phyloP scores from a whole-genome alignment of 2,888 invertebrate genomes.

The Achlya flavicornis region DNA sequence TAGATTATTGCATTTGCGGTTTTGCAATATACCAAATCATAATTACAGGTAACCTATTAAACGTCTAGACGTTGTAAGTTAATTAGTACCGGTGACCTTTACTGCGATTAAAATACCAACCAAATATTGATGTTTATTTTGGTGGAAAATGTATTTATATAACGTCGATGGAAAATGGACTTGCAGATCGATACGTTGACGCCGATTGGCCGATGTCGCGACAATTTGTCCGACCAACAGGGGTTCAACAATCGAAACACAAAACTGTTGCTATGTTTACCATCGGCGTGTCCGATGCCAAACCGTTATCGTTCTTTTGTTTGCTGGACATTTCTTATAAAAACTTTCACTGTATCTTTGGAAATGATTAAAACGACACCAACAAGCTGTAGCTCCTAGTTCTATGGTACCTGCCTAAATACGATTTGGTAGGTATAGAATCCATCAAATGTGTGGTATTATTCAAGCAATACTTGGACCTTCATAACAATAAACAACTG shows the following conservation, averaged over 20 bases:
- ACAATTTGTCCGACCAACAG: slow-evolving; percentile 43
- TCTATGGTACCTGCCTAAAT: too few relatives aligned
- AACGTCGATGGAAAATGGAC: slow-evolving; percentile 51
- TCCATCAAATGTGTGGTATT: too few relatives aligned
- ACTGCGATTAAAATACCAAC: slow-evolving; percentile 24
- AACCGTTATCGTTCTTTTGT: slow-evolving; percentile 14
- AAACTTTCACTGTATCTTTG: background rate
- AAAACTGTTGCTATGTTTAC: slow-evolving; percentile 55
- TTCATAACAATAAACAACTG: too few relatives aligned
- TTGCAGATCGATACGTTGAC: slow-evolving; percentile 71
- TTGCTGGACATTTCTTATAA: slow-evolving; percentile 14
- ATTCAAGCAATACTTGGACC: too few relatives aligned
- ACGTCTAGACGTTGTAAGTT: slow-evolving; percentile 2
- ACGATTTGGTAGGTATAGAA: too few relatives aligned
- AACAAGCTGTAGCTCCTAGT: too few relatives aligned
- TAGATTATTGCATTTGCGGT: slow-evolving; percentile 19
- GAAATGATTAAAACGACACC: background rate
- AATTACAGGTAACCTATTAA: background rate
- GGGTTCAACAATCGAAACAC: slow-evolving; percentile 50
- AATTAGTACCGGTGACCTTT: background rate
- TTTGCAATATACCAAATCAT: background rate
- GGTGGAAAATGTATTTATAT: slow-evolving; percentile 27
- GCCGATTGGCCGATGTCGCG: slow-evolving; percentile 65
- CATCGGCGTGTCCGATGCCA: slow-evolving; percentile 18
- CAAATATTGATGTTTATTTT: slow-evolving; percentile 36